Evolutionary conservation across 2,888 invertebrate species (phyloP).

Genomic region (Dryobotodes eremita): DNA sequence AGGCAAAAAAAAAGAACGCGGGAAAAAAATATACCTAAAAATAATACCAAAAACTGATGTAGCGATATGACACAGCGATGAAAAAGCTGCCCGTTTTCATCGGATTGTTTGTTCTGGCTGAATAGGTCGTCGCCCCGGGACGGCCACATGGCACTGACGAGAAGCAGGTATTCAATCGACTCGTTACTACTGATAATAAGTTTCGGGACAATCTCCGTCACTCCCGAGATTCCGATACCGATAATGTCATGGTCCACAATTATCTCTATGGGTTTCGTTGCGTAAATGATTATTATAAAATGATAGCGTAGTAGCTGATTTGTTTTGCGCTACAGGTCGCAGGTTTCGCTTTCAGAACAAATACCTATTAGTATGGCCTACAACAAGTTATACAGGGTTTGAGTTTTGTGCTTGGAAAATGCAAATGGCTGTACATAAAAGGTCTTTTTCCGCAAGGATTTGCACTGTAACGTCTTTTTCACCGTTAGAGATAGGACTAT

Average conservation of each 20-base stretch:
- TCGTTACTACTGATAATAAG: slow-evolving; percentile 44
- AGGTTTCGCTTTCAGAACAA: background rate
- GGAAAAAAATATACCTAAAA: background rate
- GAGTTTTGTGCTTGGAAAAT: background rate
- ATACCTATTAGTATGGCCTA: background rate
- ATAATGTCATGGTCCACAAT: slow-evolving; percentile 34
- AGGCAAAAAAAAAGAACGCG: background rate
- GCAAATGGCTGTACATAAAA: no score
- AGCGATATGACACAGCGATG: slow-evolving; percentile 61
- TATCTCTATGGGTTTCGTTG: slow-evolving; percentile 19
- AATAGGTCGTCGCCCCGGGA: slow-evolving; percentile 75
- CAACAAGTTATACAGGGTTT: background rate
- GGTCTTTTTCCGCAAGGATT: background rate
- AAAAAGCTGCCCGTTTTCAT: slow-evolving; percentile 60
- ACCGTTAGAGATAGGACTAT: no score
- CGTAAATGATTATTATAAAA: slow-evolving; percentile 2
- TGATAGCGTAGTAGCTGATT: background rate
- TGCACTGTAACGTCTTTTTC: background rate
- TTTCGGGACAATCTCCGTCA: slow-evolving; percentile 32
- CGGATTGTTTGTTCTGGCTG: slow-evolving; percentile 75
- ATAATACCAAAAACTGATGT: slow-evolving; percentile 15
- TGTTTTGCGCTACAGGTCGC: background rate
- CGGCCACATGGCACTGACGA: slow-evolving; percentile 63
- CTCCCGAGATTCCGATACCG: slow-evolving; percentile 25
- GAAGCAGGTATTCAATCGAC: slow-evolving; percentile 62